These are phyloP conservation scores for Lymantria dispar DNA, from an alignment of 2,888 invertebrate species.

Conservation along the genomic window DNA sequence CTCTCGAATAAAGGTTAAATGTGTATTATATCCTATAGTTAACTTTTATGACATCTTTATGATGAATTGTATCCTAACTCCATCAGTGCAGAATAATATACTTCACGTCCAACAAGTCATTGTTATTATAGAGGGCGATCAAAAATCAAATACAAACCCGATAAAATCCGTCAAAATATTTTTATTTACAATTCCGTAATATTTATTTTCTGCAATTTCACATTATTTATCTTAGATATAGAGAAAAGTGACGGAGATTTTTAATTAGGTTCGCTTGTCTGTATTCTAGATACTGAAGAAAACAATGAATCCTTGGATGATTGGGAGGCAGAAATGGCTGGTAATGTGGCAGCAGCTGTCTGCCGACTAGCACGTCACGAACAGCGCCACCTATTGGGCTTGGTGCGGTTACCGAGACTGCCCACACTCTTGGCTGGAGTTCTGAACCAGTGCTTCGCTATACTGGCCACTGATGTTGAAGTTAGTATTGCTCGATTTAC, in stretches of 20 bases:
- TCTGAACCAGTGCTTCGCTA: constrained; percentile 91
- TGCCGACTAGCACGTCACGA: constrained; percentile 94
- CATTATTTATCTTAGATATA: no score
- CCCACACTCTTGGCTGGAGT: constrained; percentile 92
- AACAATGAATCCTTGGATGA: constrained; percentile 62
- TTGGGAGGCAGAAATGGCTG: constrained; percentile 62
- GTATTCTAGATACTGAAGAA: constrained; percentile 55
- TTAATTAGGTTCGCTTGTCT: background rate
- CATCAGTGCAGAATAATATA: no score
- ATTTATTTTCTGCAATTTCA: no score
- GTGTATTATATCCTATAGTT: no score
- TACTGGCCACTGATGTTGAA: constrained; percentile 94
- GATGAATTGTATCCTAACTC: no score
- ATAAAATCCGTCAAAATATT: no score
- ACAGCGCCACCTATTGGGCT: constrained; percentile 90
- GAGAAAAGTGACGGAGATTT: background rate
- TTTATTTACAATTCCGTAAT: no score
- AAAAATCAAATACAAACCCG: no score
- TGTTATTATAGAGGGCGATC: no score
- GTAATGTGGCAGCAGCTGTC: constrained; percentile 91
- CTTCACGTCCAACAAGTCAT: no score
- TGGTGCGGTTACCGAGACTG: constrained; percentile 91
- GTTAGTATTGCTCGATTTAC: constrained; percentile 50
- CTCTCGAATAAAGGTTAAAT: no score
- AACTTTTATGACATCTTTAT: no score